These are phyloP conservation scores for Drosophila kepulauana DNA, from an alignment of 1,140 invertebrate species.

Conservation along the genomic window DNA sequence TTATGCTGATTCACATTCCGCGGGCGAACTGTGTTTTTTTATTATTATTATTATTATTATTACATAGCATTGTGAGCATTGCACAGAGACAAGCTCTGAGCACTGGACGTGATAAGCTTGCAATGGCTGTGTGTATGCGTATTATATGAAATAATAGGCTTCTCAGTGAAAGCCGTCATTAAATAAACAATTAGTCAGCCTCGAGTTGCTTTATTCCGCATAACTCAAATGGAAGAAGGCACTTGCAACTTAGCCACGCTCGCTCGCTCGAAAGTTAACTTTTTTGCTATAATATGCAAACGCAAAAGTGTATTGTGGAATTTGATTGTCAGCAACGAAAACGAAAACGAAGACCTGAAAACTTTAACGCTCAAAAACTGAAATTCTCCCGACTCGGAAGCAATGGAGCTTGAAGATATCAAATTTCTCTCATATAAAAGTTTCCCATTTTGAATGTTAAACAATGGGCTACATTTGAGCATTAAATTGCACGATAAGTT, in stretches of 20 bases:
- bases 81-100: conserved; percentile 5
- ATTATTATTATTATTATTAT: background rate
- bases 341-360: background rate
- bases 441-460: background rate
- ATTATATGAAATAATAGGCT: conserved; percentile 10
- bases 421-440: background rate
- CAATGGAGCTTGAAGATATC: conserved; percentile 2
- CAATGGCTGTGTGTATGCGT: conserved; percentile 2
- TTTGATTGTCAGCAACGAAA: conserved; percentile 1
- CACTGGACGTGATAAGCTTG: conserved; percentile 35
- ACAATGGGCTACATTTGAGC: background rate
- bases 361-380: background rate
- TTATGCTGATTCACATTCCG: conserved; percentile 10
- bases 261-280: background rate
- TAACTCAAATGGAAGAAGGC: conserved; percentile 18
- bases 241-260: conserved; percentile 18
- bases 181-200: conserved; percentile 37
- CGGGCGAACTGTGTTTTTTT: background rate
- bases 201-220: conserved; percentile 8
- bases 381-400: background rate
- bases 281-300: conserved; percentile 2
- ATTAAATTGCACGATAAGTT: too few species aligned
- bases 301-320: conserved; percentile 2
- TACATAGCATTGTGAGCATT: background rate
- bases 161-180: conserved; percentile 34